Conservation (phyloP, 1,140 invertebrate genomes). For the Calephelis nemesis region DNA sequence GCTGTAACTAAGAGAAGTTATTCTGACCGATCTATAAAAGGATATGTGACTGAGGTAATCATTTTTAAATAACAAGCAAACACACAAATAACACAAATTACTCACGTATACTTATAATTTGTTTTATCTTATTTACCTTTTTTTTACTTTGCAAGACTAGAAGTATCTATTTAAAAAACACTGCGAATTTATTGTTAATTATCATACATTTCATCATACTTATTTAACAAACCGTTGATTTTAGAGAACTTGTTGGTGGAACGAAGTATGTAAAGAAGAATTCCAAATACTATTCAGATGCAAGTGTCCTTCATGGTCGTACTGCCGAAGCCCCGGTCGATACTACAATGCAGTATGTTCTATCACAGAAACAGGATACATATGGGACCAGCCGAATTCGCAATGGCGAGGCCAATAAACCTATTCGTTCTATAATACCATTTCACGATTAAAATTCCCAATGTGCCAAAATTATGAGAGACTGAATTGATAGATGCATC, state of each 20-base stretch:
- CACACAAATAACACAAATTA: no score
- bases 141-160: no score
- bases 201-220: background rate
- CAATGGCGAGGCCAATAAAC: constrained; percentile 72
- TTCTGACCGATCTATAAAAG: constrained; percentile 88
- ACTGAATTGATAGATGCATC: constrained; percentile 63
- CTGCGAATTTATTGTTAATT: constrained; percentile 1
- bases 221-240: constrained; percentile 18
- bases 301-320: constrained; percentile 92
- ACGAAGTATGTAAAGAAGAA: constrained; percentile 95
- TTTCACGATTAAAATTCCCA: constrained; percentile 4
- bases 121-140: no score
- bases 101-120: no score
- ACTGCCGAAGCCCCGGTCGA: constrained; percentile 90
- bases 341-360: constrained; percentile 95
- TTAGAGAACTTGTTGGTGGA: constrained; percentile 95
- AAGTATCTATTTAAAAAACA: no score
- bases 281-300: constrained; percentile 92
- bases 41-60: constrained; percentile 89
- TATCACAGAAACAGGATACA: constrained; percentile 94
- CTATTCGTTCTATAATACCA: background rate
- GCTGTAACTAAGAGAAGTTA: constrained; percentile 83
- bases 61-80: constrained; percentile 30
- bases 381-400: constrained; percentile 89
- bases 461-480: constrained; percentile 61